Conservation (phyloP, 2,797 vertebrate genomes). For the Bryconaethiops microstoma region DNA sequence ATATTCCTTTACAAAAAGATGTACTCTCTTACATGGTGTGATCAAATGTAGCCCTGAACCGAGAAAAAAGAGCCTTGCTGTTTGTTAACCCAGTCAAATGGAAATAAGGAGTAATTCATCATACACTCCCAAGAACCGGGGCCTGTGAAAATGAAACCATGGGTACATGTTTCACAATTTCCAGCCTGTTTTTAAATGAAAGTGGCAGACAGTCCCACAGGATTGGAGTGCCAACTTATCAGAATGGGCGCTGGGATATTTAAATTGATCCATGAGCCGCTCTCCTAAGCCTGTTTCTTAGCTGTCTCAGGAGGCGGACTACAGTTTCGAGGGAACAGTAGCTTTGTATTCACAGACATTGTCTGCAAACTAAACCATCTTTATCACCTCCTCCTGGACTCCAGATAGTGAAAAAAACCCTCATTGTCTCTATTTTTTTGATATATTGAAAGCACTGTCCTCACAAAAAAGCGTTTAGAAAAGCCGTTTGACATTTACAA, state of each 20-base stretch:
- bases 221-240: not conserved
- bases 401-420: not conserved
- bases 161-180: not conserved
- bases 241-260: not conserved
- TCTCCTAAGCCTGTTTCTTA: constrained; percentile 1
- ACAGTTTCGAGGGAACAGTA: not conserved
- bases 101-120: not conserved
- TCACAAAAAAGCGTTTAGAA: not conserved
- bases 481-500: constrained; percentile 15
- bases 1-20: not conserved
- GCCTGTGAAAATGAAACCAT: not conserved
- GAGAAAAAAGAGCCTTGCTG: not conserved
- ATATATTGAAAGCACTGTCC: not conserved
- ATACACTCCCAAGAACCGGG: not conserved
- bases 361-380: not conserved
- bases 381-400: not conserved
- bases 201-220: not conserved
- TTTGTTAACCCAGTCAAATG: not conserved
- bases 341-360: not conserved
- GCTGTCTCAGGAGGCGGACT: not conserved
- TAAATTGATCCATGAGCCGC: constrained; percentile 10
- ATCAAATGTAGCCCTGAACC: not conserved
- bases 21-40: not conserved
- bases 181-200: constrained; percentile 2
- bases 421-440: not conserved